Base-by-base conservation (phyloP, 1,140 invertebrate genomes). In the Drosophila sechellia region DNA sequence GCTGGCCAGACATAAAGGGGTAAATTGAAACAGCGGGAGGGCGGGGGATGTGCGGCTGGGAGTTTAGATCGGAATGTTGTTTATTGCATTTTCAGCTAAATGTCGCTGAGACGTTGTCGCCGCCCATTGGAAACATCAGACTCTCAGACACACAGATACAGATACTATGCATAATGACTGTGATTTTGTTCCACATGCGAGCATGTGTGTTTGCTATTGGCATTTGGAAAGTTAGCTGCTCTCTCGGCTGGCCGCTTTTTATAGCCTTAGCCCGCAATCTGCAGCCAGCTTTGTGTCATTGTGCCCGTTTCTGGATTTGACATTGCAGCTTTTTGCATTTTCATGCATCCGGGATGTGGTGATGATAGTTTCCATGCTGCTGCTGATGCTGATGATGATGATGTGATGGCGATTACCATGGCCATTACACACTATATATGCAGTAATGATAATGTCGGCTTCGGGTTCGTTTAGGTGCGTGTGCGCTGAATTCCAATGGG, bases 41-140 rank as follows among this genome's bases (percentile, higher is more conserved):
- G 48, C 48, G 45, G 52, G 61, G 3, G 0, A 22, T 22, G 20
- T 57, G 57, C 40, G 55, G 52, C 54, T 71, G 66, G 53, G 64
- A 73, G 66, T 81, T 76, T 69, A 70, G 77, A 77, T 86, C 81
- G 81, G 81, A 86, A 85, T 85, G 81, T 74, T 86, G 81, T 85
- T 85, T 86, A 85, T 85, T 85, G 81, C 81, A 85, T 84, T 84
- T 66, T 79, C 58, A 79, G 71, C 61, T 84, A 85, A 84, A 79
- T 84, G 81, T 77, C 81, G 81, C 48, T 45, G 71, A 45, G 53
- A 13, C 49, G 55, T 37, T 63, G 63, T 73, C 74, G 64, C 64
- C 81, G 72, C 42, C 76, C 63, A 74, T 65, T 83, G 63, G 64
- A 81, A 68, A 40, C 53, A 71, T 54, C 48, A 42, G 52, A n/a